Evolutionary conservation across 2,797 vertebrate genomes (phyloP), one percentile per base, ranked within the genome.

Genomic region (Myioborus melanocephalus): DNA sequence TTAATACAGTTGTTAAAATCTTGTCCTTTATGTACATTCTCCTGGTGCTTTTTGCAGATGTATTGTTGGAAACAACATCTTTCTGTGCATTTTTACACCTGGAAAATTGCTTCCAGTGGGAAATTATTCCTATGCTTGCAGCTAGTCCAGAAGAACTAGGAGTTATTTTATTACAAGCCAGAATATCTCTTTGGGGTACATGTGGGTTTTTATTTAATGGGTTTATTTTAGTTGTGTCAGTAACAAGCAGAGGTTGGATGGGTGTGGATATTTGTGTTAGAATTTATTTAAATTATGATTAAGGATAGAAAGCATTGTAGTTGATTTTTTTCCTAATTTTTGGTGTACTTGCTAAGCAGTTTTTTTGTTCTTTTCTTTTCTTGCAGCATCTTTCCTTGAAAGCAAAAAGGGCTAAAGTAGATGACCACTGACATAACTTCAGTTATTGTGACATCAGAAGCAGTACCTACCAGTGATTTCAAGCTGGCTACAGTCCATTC

Each of bases 371-470:
- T 90, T 82, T 60, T 87, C 28, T 96, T 91, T 66, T 90, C 60
- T 97, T 97, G 43, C 95, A 99, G 99, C 99, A 99, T 90, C 98
- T 99, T 89, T 99, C 99, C 32, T 97, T 99, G 96, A 98, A 98
- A 97, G 99, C 99, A 97, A 99, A 99, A 97, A 98, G 98, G 90
- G 98, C 98, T 95, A 98, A 99, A 96, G 98, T 99, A 88, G 98
- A 99, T 98, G 98, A 99, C 95, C 96, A 94, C 66, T 75, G 20
- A n/a, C 10, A 7, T 82, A 41, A 83, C 80, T 46, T 69, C 32
- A 76, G 21, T 75, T 59, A 8, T 80, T 76, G 30, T 78, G 76
- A 69, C n/a, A 50, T 41, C 80, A 94, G 88, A 64, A 84, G 76
- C 87, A 93, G 94, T 94, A 85, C 59, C 80, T 93, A 64, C 89